phyloP scores from a whole-genome alignment of 2,888 invertebrate species.

The Eugnorisma glareosa region DNA sequence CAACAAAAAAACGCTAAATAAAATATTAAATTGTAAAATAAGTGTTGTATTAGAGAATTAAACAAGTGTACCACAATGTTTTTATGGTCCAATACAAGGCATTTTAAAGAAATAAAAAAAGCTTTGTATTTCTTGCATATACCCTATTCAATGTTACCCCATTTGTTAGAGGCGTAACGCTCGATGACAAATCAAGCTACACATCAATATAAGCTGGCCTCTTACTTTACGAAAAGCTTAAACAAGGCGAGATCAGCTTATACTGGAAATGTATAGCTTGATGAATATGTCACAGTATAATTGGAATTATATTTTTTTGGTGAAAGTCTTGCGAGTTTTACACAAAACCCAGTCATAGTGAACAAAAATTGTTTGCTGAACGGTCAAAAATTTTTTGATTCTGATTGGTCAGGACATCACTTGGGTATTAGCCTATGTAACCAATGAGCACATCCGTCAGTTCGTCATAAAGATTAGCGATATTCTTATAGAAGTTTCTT shows the following conservation, averaged over 20 bases:
- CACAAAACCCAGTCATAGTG: not conserved
- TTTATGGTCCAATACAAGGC: too few relatives aligned
- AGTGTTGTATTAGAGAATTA: too few relatives aligned
- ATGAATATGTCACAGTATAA: not conserved
- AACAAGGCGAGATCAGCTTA: not conserved
- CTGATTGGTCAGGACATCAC: not conserved
- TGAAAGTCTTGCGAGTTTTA: not conserved
- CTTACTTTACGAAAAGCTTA: not conserved
- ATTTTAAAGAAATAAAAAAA: too few relatives aligned
- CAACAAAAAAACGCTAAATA: too few relatives aligned
- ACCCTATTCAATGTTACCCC: not conserved
- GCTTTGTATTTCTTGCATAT: too few relatives aligned
- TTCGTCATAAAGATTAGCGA: not conserved
- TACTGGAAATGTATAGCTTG: not conserved
- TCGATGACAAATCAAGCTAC: not conserved
- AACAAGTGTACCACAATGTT: too few relatives aligned
- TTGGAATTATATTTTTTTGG: not conserved
- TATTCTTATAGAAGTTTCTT: not conserved
- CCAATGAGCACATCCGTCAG: not conserved
- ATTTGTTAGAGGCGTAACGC: not conserved
- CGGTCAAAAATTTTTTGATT: not conserved
- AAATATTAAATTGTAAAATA: too few relatives aligned
- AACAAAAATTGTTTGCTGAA: not conserved
- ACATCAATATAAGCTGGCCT: not conserved
- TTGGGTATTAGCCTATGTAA: not conserved